Evolutionary conservation across 2,113 vertebrate genomes (phyloP), one percentile per base, ranked within the genome.

Genomic region (Syrrhaptes paradoxus): DNA sequence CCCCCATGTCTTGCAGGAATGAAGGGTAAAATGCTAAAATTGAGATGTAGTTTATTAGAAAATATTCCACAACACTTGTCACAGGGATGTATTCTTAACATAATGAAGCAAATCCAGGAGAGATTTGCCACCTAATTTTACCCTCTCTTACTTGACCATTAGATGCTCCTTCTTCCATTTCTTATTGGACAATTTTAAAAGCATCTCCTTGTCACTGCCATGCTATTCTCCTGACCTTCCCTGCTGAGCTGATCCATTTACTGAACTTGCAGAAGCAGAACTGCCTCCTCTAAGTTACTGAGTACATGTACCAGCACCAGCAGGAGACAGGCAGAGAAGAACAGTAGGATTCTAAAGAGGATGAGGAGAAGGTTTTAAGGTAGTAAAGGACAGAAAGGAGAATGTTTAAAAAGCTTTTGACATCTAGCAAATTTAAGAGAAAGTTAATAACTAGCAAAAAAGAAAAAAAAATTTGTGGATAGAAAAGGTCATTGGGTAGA

Each of bases 171-270:
- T 80, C 73, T 75, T 89, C 75, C 57, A 75, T 51, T 87, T 78
- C 62, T 92, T 80, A 73, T 8, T 48, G 55, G 55, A 52, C 31
- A 79, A 73, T 91, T 95, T 85, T 89, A 76, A 93, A 93, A 94
- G 84, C 83, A 46, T 52, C 66, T 91, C 63, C 78, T 48, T 91
- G 59, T 65, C 81, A 61, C 63, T 91, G 34, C 55, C 38, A 13
- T 49, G 55, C 78, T 74, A 17, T 83, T 93, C 58, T 80, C 12
- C 78, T 73, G 71, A 41, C 67, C 85, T 77, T 72, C 81, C 63
- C 51, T 82, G 92, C 79, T 91, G 93, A 95, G 89, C 66, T 67
- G 79, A 87, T 84, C 70, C 84, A 90, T 85, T 88, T 93, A 55
- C 68, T 81, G 89, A 79, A 70, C 45, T 73, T 52, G 68, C 67